phyloP scores from a whole-genome alignment of 2,888 invertebrate genomes.

The Eristalis intricaria region DNA sequence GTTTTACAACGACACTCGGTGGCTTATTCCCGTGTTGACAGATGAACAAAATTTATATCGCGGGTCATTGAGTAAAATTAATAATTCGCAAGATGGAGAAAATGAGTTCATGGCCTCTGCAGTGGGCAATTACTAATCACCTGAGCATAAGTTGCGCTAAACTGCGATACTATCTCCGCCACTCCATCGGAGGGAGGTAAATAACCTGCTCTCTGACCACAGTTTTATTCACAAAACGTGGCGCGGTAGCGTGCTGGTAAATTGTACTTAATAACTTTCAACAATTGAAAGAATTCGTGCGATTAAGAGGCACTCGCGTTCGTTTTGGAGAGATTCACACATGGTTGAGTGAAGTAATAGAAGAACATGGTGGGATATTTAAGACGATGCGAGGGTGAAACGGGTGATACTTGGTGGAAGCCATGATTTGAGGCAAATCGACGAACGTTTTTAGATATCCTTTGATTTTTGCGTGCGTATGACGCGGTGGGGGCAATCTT shows the following conservation, averaged over 20 bases:
- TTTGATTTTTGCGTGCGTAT: too few relatives aligned
- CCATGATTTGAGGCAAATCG: too few relatives aligned
- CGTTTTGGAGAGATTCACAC: background rate
- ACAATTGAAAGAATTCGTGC: conserved; percentile 8
- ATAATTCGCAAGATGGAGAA: conserved; percentile 18
- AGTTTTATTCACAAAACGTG: background rate
- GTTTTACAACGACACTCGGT: background rate
- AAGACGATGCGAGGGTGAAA: too few relatives aligned
- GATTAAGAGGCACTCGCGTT: background rate
- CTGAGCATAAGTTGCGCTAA: conserved; percentile 7
- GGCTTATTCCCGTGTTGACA: background rate
- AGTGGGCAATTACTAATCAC: conserved; percentile 19
- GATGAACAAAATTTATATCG: background rate
- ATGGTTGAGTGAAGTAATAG: background rate
- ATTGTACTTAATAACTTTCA: conserved; percentile 22
- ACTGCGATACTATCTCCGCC: conserved; percentile 13
- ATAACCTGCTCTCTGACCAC: conserved; percentile 11
- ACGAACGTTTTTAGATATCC: too few relatives aligned
- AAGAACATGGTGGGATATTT: background rate
- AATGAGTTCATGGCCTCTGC: conserved; percentile 39
- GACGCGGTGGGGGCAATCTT: too few relatives aligned
- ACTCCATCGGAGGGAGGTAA: conserved; percentile 5
- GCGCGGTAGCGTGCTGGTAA: conserved; percentile 21
- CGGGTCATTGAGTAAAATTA: conserved; percentile 13
- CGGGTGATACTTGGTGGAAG: too few relatives aligned